Evolutionary conservation across 2,113 vertebrate species (phyloP), one percentile per base, ranked within the genome.

Genomic region (Melanerpes formicivorus): DNA sequence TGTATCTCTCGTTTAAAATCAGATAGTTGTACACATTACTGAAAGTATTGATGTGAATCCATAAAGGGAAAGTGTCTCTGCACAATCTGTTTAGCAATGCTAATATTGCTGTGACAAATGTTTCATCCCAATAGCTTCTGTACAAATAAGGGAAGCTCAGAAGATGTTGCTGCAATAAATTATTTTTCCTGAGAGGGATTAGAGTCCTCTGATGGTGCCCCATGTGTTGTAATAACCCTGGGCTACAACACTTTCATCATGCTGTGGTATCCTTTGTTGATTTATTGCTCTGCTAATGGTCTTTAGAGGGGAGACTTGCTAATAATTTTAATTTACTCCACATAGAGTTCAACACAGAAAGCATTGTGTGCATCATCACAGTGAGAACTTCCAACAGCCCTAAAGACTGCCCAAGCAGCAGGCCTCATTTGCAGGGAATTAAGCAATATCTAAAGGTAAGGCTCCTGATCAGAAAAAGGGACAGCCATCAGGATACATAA

Each of bases 211-310:
- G 90, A 60, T 27, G 27, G 74, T 90, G 91, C 85, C 93, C 95
- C 91, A 95, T 96, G 90, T 93, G 95, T 95, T 95, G 89, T 92
- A 97, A 94, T 77, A 96, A 90, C 93, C 59, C 4, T 55, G 59
- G 80, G 96, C 95, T 87, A 40, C 91, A 84, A 77, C 75, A 87
- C 74, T 95, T 96, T 96, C 88, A 92, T 95, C 72, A 66, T 58
- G 52, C 55, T 64, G 32, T 19, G 29, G 85, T 64, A 66, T 70
- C 63, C 88, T 82, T 94, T 93, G 76, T 82, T 96, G 96, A 95
- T 80, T 95, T 94, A 96, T 76, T 89, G 87, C 87, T 95, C 83
- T 87, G 92, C n/a, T 93, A 90, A 88, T 52, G 81, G 69, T 91
- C 75, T 84, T 88, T 58, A 59, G 82, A 81, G 91, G 44, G 67